A percentile compares a stretch with the other conserved stretches of the same genome.
phyloP scores from a whole-genome alignment of 2,113 vertebrate species.

The Amazona guildingii region DNA sequence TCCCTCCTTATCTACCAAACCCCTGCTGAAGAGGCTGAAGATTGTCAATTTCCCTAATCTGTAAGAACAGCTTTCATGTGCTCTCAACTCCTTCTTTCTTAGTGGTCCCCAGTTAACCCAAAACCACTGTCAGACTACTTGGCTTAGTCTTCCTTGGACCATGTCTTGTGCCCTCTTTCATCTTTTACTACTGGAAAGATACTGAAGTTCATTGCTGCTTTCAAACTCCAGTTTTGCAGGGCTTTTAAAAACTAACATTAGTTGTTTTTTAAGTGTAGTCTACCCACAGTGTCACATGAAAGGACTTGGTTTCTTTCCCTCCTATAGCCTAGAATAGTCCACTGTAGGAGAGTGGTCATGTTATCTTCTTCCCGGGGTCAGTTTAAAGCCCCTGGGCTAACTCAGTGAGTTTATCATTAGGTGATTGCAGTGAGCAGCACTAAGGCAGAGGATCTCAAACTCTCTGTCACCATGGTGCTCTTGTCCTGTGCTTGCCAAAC shows the following conservation, averaged over 20 bases:
- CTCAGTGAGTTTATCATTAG: not conserved
- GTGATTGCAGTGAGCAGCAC: not conserved
- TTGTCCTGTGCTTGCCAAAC: not conserved
- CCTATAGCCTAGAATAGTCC: not conserved
- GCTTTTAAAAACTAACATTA: not conserved
- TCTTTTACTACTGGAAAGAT: not conserved
- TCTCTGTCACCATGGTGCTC: not conserved
- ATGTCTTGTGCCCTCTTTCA: not conserved
- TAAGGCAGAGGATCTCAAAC: not conserved
- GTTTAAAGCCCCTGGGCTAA: not conserved
- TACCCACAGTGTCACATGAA: not conserved
- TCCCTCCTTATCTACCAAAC: not conserved
- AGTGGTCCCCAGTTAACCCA: not conserved
- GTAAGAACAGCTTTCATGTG: not conserved
- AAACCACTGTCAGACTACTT: not conserved
- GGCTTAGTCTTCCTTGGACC: not conserved
- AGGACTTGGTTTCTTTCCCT: not conserved
- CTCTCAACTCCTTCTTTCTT: not conserved
- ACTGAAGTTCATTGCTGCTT: not conserved
- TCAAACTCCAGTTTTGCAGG: not conserved
- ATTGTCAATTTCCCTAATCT: not conserved
- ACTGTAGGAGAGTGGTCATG: not conserved
- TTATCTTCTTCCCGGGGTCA: fast-evolving
- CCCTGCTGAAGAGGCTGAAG: not conserved
- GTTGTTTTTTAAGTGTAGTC: not conserved